Evolutionary conservation across 2,113 vertebrate genomes (phyloP), one percentile per base, ranked within the genome.

Genomic region (Pandion haliaetus): DNA sequence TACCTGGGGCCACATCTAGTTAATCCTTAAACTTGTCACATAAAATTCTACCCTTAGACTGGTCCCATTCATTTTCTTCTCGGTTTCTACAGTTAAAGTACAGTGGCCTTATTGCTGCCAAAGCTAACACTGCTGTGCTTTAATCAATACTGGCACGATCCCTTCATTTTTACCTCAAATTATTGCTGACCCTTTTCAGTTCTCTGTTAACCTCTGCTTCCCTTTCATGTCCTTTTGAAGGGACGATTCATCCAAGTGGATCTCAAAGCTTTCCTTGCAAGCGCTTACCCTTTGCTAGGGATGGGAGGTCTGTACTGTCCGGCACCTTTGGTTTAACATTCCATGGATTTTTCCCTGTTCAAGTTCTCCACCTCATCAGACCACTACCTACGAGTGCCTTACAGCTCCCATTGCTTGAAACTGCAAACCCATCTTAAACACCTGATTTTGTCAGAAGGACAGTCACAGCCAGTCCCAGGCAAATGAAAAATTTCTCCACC

Each of bases 91-190:
- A 44, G 26, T 19, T 67, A 17, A 74, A 79, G 9, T 18, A 63
- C 29, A 47, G 38, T n/a, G 58, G 17, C 3, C 31, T 76, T 65
- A 50, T 38, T 72, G 59, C 66, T 47, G 42, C 19, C 52, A 54
- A 58, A n/a, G 12, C 14, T 72, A 52, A 28, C 25, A 63, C 20
- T 0, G 0, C 25, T 36, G 23, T 61, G 28, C 26, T 65, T 49
- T 63, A 88, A 67, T 69, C 79, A 80, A n/a, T 44, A 65, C 23
- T 61, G 49, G 11, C 40, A 52, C 25, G 49, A 29, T 34, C 20
- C 34, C 29, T 65, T 65, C 36, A 40, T 52, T 80, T 76, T 58
- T 6, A 57, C 24, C 57, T 70, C 8, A 69, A 73, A 65, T 90
- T 73, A 49, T 15, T 52, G n/a, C 52, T 62, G 21, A 32, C 13